A percentile compares a stretch with the other conserved stretches of the same genome.
Conservation (phyloP, 2,113 vertebrate genomes). For the Prunella fulvescens region DNA sequence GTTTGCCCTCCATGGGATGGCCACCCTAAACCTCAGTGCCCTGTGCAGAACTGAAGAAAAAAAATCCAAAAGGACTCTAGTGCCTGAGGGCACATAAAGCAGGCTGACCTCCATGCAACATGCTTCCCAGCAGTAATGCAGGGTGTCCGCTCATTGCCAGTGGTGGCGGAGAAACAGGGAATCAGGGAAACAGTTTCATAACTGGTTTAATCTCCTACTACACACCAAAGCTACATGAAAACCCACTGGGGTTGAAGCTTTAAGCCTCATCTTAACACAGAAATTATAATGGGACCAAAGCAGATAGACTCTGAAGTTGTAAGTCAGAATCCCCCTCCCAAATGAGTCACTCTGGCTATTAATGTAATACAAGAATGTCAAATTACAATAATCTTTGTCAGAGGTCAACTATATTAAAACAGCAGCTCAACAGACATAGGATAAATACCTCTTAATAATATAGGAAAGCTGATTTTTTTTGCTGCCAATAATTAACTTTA, state of each 20-base stretch:
- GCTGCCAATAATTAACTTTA: not conserved
- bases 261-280: not conserved
- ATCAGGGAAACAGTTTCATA: not conserved
- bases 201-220: not conserved
- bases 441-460: conserved; percentile 19
- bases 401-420: conserved; percentile 28
- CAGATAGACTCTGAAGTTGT: not conserved
- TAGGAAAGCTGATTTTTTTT: not conserved
- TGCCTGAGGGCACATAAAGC: not conserved
- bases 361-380: not conserved
- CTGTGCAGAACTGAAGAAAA: not conserved
- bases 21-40: not conserved
- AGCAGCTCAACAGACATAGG: not conserved
- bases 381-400: conserved; percentile 30
- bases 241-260: not conserved
- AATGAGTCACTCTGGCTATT: not conserved
- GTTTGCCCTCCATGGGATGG: not conserved
- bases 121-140: not conserved
- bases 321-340: not conserved
- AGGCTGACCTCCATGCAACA: not conserved
- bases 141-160: fast-evolving
- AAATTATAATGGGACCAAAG: not conserved
- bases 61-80: not conserved
- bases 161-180: not conserved
- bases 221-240: not conserved